Evolutionary conservation across 2,797 vertebrate genomes (phyloP), one percentile per base, ranked within the genome.

Genomic region (Sebastes wilsoni): DNA sequence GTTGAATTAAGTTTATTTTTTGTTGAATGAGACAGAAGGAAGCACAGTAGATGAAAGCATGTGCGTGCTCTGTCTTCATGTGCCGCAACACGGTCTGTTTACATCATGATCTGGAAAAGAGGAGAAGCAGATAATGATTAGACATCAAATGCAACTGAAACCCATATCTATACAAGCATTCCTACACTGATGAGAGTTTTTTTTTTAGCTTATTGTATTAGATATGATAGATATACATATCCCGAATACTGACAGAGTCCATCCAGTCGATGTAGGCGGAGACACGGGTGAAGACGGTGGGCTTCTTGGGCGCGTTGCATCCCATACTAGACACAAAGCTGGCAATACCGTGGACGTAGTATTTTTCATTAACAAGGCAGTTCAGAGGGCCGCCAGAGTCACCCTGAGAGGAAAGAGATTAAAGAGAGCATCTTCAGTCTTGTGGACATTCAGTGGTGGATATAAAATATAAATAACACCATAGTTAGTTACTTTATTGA

Each of bases 311-410:
- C 7, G 85, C 18, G 8, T 97, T 94, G 79, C 97, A 97, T 73
- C 96, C 97, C 6, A 0, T 1, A 2, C 80, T 16, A 55, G 96
- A 97, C 59, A 96, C 96, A 38, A 98, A 98, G 91, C 97, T 98
- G 91, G 96, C 91, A 82, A 97, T 91, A 1, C 97, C 97, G 0
- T 96, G 95, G 72, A 97, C 95, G 9, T 92, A 67, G 76, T 96
- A 97, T 72, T 61, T 67, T 12, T 95, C 95, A 0, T 88, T 84
- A 58, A 96, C 94, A 11, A 78, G 9, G 72, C 97, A 97, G 92
- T 96, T 89, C 65, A 98, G 95, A 28, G 97, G 97, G 1, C 97
- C 97, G 0, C 97, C 97, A 10, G 97, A 97, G 82, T 97, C 97
- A 4, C 97, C 97, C 97, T 97, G 78, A 52, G 0, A 16, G 52